A percentile compares a stretch with the other conserved stretches of the same genome.
Evolutionary conservation across 2,113 vertebrate genomes (phyloP).

Genomic region (Channa argus): DNA sequence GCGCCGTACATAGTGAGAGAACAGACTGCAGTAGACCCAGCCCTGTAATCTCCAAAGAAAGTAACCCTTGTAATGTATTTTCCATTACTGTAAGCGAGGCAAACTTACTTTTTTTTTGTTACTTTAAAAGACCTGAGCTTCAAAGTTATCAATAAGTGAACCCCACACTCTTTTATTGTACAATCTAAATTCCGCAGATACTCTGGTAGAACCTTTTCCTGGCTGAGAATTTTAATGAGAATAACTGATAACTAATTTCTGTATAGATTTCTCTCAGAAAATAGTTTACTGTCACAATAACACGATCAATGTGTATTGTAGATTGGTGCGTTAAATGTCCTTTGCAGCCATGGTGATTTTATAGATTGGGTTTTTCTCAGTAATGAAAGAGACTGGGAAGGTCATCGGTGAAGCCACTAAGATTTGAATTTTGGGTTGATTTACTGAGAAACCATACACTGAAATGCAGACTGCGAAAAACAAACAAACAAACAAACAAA

Average conservation of each 20-base stretch:
- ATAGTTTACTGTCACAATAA: too few species aligned
- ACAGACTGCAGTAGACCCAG: constrained; percentile 8
- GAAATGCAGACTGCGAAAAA: too few species aligned
- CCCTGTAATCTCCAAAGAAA: constrained; percentile 1
- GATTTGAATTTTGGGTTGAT: too few species aligned
- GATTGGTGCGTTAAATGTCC: too few species aligned
- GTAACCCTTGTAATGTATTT: neutral
- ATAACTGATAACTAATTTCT: too few species aligned
- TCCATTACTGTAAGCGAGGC: neutral
- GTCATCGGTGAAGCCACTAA: too few species aligned
- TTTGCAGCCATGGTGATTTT: too few species aligned
- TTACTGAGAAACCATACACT: too few species aligned
- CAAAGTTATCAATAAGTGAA: neutral
- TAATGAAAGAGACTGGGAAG: too few species aligned
- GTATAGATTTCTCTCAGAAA: neutral
- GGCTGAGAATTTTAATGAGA: neutral
- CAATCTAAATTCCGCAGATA: neutral
- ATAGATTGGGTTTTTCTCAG: too few species aligned
- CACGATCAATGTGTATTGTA: neutral
- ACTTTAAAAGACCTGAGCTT: neutral
- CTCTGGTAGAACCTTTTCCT: too few species aligned
- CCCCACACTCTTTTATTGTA: neutral
- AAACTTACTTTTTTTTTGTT: neutral
- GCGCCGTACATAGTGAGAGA: neutral
- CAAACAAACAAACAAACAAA: neutral